Evolutionary conservation across 1,140 invertebrate genomes (phyloP), one percentile per base, ranked within the genome.

Genomic region (Drosophila chauvacae): DNA sequence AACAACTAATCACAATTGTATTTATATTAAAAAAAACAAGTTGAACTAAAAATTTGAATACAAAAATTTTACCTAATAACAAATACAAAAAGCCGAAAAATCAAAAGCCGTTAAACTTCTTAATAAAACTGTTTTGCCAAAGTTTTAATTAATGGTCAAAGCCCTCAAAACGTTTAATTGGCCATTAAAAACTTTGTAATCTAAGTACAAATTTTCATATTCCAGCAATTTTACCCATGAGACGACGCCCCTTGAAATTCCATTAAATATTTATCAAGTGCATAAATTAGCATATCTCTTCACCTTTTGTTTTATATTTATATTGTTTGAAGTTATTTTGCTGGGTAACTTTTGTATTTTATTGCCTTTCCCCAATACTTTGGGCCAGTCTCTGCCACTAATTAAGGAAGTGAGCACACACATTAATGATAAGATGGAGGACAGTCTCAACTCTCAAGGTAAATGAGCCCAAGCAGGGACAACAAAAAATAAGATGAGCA

Each of bases 351-450:
- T 47, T 4, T 55, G 18, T 48, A 35, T 62, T 73, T 74, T 74
- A 74, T 62, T 56, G 61, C 53, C 53, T 56, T 56, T 56, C 53
- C 58, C 39, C 41, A 50, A 73, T 74, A 74, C 50, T 28, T 75
- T 74, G 6, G 42, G 45, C 23, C 44, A 39, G 42, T 70, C 41
- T 7, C 18, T 10, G 69, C 20, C 59, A 55, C 75, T 71, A 78
- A 78, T 78, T 78, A 78, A 71, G 51, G 68, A 78, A 78, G 45
- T 78, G 56, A 77, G 59, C 61, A 66, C 59, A 78, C 76, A 63
- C 75, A 78, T 78, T 78, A 78, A 63, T 78, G 75, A 53, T 62
- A 71, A 71, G 47, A 41, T 11, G 23, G 20, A 57, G 44, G 59
- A 65, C 44, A 59, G 35, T 51, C 48, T 51, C 56, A 44, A 42